phyloP scores from a whole-genome alignment of 2,113 vertebrate genomes.

The Mastomys coucha region DNA sequence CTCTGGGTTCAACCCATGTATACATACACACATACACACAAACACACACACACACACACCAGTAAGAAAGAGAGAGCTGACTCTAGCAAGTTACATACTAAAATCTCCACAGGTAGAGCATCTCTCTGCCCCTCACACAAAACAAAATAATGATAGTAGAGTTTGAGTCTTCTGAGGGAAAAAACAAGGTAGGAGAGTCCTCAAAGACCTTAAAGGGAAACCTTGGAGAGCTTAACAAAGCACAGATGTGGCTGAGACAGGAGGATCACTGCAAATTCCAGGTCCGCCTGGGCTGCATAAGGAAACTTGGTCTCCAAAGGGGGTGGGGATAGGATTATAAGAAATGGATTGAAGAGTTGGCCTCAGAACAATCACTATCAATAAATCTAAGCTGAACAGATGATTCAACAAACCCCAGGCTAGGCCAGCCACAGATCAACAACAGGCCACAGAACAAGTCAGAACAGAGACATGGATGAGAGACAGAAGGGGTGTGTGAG shows the following conservation, averaged over 20 bases:
- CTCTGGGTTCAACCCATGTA: not conserved
- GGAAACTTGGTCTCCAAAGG: not conserved
- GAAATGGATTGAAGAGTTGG: not conserved
- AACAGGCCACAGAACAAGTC: constrained; percentile 49
- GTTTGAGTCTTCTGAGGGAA: not conserved
- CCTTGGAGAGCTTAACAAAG: not conserved
- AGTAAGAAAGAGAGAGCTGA: not conserved
- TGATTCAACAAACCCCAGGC: constrained; percentile 19
- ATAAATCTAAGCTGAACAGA: not conserved
- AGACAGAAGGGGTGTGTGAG: not conserved
- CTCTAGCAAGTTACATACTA: not conserved
- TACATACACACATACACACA: too few species aligned
- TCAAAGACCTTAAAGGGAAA: not conserved
- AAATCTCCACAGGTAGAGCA: not conserved
- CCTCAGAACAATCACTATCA: not conserved
- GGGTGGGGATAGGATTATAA: not conserved
- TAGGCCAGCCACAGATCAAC: not conserved
- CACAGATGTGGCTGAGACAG: not conserved
- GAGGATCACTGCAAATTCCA: not conserved
- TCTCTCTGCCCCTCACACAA: not conserved
- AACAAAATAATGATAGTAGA: too few species aligned
- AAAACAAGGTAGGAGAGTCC: not conserved
- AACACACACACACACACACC: too few species aligned
- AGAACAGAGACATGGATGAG: constrained; percentile 11
- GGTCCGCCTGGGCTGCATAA: not conserved